These are phyloP conservation scores for Ophonus ardosiacus DNA, from an alignment of 2,888 invertebrate genomes.

Conservation along the genomic window DNA sequence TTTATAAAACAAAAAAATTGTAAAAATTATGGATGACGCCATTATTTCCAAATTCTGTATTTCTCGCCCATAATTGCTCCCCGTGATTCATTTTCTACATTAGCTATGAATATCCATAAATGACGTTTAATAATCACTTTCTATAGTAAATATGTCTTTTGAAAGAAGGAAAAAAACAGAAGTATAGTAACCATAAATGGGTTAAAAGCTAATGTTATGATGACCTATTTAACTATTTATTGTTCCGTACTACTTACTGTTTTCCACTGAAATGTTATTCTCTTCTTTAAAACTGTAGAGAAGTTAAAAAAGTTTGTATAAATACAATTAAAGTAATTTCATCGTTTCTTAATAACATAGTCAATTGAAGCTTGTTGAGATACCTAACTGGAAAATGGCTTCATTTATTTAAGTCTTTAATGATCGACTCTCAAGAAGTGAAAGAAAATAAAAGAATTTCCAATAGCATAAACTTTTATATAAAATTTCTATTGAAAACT, in stretches of 20 bases:
- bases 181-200: no score
- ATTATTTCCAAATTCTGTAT: no score
- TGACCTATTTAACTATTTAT: not conserved
- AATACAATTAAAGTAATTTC: constrained; percentile 11
- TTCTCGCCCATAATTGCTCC: no score
- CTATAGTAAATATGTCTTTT: no score
- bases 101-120: no score
- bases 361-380: not conserved
- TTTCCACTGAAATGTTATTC: not conserved
- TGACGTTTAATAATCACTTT: no score
- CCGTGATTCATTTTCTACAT: no score
- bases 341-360: not conserved
- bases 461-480: not conserved
- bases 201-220: no score
- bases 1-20: no score
- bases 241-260: not conserved
- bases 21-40: no score
- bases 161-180: no score
- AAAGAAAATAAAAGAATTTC: constrained; percentile 4
- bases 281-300: not conserved
- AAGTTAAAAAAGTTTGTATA: constrained; percentile 4
- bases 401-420: constrained; percentile 16
- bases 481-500: not conserved
- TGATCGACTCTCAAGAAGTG: not conserved
- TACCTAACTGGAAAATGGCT: not conserved